Base-by-base conservation (phyloP, 2,797 vertebrate genomes). In the Oryzias dopingdopingensis region DNA sequence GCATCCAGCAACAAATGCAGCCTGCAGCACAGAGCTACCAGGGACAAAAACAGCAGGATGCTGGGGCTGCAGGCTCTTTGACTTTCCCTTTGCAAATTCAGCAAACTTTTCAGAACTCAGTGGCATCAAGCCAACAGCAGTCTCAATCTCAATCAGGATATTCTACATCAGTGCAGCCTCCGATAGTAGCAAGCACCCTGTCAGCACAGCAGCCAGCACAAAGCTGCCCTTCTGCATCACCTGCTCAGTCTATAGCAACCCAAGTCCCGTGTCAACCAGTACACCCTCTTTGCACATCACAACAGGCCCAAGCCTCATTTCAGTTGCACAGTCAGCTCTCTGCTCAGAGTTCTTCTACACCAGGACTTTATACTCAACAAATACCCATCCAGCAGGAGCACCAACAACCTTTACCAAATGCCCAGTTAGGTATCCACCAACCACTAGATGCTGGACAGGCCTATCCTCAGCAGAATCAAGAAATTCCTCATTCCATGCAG, bases 361-460 rank as follows among this genome's bases (percentile, higher is more conserved):
- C 84, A 72, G 77, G 78, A 74, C 79, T 86, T 81, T 82, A 83
- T 68, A 76, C 37, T 69, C 87, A 88, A 56, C 86, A 79, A 57
- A 61, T 74, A 50, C 56, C 75, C 10, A 32, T 77, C 81, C 82
- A 81, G 17, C 84, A 78, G 66, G 83, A 86, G 49, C 77, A 82
- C 64, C 84, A 74, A 62, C 85, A 70, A 45, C 55, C 58, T 42
- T 51, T 64, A 51, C 55, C 42, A 56, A 82, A 74, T n/a, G 48
- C 56, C 49, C 83, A 79, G 46, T 46, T 70, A 45, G 68, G 20
- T 55, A 40, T 79, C 32, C 76, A 77, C 17, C 70, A 67, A 23
- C 20, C 73, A 24, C 77, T 80, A 49, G 62, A 81, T 48, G 49
- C 59, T 17, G 77, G 71, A 5, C 82, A 83, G 52, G 48, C 68